Conservation (phyloP, 2,797 vertebrate species). For the Macroramphosus scolopax region DNA sequence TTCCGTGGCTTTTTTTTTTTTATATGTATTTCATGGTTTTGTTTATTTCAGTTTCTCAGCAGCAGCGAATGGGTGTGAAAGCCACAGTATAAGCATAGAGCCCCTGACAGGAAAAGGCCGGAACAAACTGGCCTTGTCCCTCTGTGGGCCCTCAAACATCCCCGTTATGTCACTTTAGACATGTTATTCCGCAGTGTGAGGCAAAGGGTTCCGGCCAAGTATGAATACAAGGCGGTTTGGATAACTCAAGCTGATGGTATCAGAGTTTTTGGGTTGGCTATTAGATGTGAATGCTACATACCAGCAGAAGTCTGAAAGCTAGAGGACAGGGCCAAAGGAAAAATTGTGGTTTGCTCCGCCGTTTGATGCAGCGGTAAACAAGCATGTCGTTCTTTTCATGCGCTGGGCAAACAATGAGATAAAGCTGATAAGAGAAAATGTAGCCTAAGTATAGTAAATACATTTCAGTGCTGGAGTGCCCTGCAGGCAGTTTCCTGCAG, state of each 20-base stretch:
- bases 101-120: slow-evolving; percentile 64
- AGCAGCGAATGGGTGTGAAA: slow-evolving; percentile 66
- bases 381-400: slow-evolving; percentile 19
- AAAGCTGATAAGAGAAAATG: not conserved
- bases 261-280: slow-evolving; percentile 34
- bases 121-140: slow-evolving; percentile 67
- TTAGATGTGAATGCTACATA: slow-evolving; percentile 47
- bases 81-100: slow-evolving; percentile 63
- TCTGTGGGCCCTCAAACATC: slow-evolving; percentile 43
- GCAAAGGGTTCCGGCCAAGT: slow-evolving; percentile 29
- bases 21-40: slow-evolving; percentile 56
- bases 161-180: slow-evolving; percentile 57
- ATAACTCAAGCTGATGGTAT: slow-evolving; percentile 33
- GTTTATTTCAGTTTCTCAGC: slow-evolving; percentile 63
- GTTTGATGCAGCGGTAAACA: slow-evolving; percentile 27
- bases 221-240: slow-evolving; percentile 26
- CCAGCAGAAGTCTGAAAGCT: slow-evolving; percentile 8
- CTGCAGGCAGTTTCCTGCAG: slow-evolving; percentile 52
- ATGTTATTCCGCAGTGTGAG: slow-evolving; percentile 40
- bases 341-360: slow-evolving; percentile 18
- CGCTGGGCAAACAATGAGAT: slow-evolving; percentile 7
- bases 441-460: slow-evolving; percentile 1
- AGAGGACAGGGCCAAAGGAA: slow-evolving; percentile 9
- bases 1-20: slow-evolving; percentile 28
- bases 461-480: slow-evolving; percentile 9